Conservation (phyloP, 2,888 invertebrate species). For the Entomobrya multifasciata region DNA sequence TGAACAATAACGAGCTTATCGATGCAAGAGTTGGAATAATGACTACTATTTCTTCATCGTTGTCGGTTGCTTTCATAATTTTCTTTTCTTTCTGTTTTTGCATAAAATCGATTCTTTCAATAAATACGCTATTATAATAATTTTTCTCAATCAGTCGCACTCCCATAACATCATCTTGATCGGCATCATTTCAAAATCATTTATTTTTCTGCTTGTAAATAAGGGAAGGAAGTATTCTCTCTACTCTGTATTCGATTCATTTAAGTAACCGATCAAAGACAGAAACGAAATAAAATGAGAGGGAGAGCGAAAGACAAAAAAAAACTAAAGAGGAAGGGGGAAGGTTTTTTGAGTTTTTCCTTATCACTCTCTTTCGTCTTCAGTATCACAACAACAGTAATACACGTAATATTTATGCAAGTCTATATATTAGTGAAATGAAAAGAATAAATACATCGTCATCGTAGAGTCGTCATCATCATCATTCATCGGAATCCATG, state of each 20-base stretch:
- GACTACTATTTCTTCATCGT: slow-evolving; percentile 50
- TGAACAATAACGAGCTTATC: too few species aligned
- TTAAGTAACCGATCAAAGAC: slow-evolving; percentile 56
- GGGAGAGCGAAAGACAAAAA: slow-evolving; percentile 4
- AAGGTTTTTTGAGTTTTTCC: slow-evolving; percentile 6
- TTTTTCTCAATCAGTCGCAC: not conserved
- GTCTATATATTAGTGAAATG: slow-evolving; percentile 34
- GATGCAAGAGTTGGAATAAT: slow-evolving; percentile 72
- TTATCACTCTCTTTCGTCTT: slow-evolving; percentile 19
- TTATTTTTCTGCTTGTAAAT: not conserved
- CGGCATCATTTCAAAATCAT: slow-evolving; percentile 7
- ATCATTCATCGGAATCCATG: slow-evolving; percentile 72
- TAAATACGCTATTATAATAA: too few species aligned
- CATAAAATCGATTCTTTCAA: not conserved
- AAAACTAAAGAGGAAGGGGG: slow-evolving; percentile 23
- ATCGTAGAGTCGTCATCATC: slow-evolving; percentile 37
- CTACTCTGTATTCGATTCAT: slow-evolving; percentile 25
- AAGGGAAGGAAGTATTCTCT: not conserved
- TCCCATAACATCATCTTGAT: not conserved
- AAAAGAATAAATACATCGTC: slow-evolving; percentile 49
- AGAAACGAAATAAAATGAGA: slow-evolving; percentile 33
- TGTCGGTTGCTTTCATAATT: slow-evolving; percentile 17
- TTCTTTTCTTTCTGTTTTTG: not conserved
- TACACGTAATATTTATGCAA: too few species aligned
- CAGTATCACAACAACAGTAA: not conserved